Evolutionary conservation across 2,888 invertebrate genomes (phyloP), one percentile per base, ranked within the genome.

Genomic region (Rugalucina vietnamica): DNA sequence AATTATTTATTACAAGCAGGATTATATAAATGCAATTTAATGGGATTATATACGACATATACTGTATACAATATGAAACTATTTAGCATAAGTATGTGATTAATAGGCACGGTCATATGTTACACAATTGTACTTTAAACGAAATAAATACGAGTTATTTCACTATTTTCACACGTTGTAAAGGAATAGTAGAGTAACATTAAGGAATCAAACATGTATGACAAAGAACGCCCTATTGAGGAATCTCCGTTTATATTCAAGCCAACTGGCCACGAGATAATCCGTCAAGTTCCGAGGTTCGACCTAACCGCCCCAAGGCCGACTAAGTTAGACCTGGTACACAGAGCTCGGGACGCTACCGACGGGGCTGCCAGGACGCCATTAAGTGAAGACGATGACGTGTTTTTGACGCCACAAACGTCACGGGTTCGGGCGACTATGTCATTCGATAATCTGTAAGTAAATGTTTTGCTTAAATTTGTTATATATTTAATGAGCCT

Each of bases 261-360:
- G 4, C 10, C 54, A 54, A 21, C 54, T 4, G n/a, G n/a, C 4
- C 12, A n/a, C 4, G n/a, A 21, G 12, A 8, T 54, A 4, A 21
- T 54, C n/a, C 54, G 54, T n/a, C 54, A 54, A 54, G 54, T 54
- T n/a, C 54, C 54, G n/a, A 54, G n/a, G 54, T 54, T 54, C 54
- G 54, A 54, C 54, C n/a, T 54, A 54, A 54, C 54, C 4, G n/a
- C 14, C 4, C 3, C 54, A 21, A 18, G 54, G n/a, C 12, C 12
- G 4, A 18, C 12, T n/a, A n/a, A n/a, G n/a, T n/a, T n/a, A n/a
- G n/a, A n/a, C n/a, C n/a, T n/a, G n/a, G n/a, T n/a, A n/a, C n/a
- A n/a, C n/a, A n/a, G n/a, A n/a, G n/a, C n/a, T n/a, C n/a, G n/a
- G 4, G 12, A 4, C 54, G 54, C 14, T 8, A 18, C 18, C 43